Evolutionary conservation across 1,140 invertebrate species (phyloP).

Genomic region (Drosophila chauvacae): DNA sequence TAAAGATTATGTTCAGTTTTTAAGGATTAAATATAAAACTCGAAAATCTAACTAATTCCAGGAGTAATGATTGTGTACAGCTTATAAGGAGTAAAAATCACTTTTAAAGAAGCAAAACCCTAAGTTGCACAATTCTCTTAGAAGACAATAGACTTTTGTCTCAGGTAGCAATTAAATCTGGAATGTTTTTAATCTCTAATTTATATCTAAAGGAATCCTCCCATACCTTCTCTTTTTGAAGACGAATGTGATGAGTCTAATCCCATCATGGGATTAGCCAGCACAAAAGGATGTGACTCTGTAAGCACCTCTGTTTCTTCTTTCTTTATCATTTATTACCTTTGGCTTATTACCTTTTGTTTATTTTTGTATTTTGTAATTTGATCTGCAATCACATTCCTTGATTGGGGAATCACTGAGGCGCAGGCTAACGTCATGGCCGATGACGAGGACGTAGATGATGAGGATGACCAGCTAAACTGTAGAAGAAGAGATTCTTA

Average conservation of each 20-base stretch:
- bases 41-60: not conserved
- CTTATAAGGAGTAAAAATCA: not conserved
- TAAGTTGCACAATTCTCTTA: not conserved
- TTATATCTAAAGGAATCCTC: not conserved
- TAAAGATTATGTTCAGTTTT: not conserved
- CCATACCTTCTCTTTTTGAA: not conserved
- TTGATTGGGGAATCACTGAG: constrained; percentile 7
- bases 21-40: too few species aligned
- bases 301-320: not conserved
- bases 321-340: not conserved
- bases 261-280: constrained; percentile 15
- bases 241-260: not conserved
- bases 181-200: not conserved
- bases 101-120: too few species aligned
- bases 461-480: constrained; percentile 10
- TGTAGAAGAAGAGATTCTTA: constrained; percentile 7
- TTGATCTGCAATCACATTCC: constrained; percentile 28
- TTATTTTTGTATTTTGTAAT: constrained; percentile 3
- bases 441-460: constrained; percentile 12
- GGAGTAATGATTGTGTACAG: not conserved
- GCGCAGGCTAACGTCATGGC: constrained; percentile 2
- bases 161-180: not conserved
- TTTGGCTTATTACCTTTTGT: not conserved
- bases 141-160: not conserved
- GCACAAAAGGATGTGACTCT: constrained; percentile 24